These are phyloP conservation scores for Machimus atricapillus DNA, from an alignment of 2,888 invertebrate genomes.

Conservation along the genomic window DNA sequence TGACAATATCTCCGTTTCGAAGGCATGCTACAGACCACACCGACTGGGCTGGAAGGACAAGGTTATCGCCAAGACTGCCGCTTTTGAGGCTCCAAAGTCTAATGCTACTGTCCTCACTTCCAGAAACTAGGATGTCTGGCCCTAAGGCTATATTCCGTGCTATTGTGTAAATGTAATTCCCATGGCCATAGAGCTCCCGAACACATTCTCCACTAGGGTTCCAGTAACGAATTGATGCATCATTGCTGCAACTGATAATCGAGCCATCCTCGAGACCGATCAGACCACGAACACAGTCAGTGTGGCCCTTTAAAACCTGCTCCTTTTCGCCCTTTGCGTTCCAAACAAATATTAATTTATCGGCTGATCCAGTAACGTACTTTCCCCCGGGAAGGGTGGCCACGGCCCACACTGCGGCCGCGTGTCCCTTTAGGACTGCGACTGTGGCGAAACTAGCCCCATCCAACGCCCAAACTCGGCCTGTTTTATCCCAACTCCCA, in stretches of 20 bases:
- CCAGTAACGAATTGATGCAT: constrained; percentile 88
- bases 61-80: constrained; percentile 55
- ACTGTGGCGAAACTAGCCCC: constrained; percentile 65
- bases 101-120: constrained; percentile 88
- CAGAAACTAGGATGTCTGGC: constrained; percentile 74
- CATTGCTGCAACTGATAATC: constrained; percentile 92
- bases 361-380: constrained; percentile 87
- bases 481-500: constrained; percentile 93
- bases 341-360: constrained; percentile 90
- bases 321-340: constrained; percentile 71
- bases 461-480: constrained; percentile 79
- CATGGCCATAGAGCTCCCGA: constrained; percentile 80
- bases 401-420: constrained; percentile 89
- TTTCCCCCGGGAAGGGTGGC: constrained; percentile 65
- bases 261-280: constrained; percentile 73
- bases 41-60: constrained; percentile 78
- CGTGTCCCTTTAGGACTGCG: constrained; percentile 73
- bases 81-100: constrained; percentile 73
- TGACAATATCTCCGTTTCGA: constrained; percentile 87
- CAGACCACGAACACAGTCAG: constrained; percentile 88
- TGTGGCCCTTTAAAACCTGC: constrained; percentile 78
- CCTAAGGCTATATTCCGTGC: constrained; percentile 66
- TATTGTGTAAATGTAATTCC: constrained; percentile 84
- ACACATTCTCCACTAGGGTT: constrained; percentile 78
- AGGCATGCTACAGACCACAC: constrained; percentile 87